phyloP scores from a whole-genome alignment of 1,140 invertebrate species.

The Lordiphosa mommai region DNA sequence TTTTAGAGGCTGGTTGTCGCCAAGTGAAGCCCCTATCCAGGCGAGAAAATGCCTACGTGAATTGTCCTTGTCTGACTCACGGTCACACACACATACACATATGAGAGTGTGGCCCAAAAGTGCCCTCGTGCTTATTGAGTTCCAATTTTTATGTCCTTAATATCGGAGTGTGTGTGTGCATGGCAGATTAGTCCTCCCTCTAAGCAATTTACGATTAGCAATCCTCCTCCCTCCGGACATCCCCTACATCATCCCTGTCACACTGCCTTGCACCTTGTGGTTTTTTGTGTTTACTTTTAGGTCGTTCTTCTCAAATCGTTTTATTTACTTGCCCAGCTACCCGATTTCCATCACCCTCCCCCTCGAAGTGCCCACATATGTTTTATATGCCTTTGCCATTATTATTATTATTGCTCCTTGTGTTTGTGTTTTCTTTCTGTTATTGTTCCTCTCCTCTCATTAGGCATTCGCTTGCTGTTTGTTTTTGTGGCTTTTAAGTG shows the following conservation, averaged over 20 bases:
- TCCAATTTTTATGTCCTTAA: conserved; percentile 73
- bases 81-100: conserved; percentile 12
- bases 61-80: conserved; percentile 1
- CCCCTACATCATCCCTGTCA: conserved; percentile 9
- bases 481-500: conserved; percentile 65
- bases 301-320: conserved; percentile 53
- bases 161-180: conserved; percentile 23
- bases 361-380: conserved; percentile 37
- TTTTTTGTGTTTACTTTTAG: conserved; percentile 60
- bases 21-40: conserved; percentile 5
- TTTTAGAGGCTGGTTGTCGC: conserved; percentile 8
- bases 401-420: conserved; percentile 48
- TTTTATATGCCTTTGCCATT: conserved; percentile 43
- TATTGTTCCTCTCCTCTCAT: conserved; percentile 37
- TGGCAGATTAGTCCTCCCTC: conserved; percentile 45
- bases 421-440: conserved; percentile 16
- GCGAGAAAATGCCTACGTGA: conserved; percentile 27
- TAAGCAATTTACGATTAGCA: conserved; percentile 49
- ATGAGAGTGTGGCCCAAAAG: conserved; percentile 41
- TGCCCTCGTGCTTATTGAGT: conserved; percentile 72
- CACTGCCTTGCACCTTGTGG: conserved; percentile 48
- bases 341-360: background rate
- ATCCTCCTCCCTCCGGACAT: background rate
- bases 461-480: conserved; percentile 23
- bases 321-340: conserved; percentile 58